These are phyloP conservation scores for Drosophila limbata DNA, from an alignment of 2,888 invertebrate species.

Conservation along the genomic window DNA sequence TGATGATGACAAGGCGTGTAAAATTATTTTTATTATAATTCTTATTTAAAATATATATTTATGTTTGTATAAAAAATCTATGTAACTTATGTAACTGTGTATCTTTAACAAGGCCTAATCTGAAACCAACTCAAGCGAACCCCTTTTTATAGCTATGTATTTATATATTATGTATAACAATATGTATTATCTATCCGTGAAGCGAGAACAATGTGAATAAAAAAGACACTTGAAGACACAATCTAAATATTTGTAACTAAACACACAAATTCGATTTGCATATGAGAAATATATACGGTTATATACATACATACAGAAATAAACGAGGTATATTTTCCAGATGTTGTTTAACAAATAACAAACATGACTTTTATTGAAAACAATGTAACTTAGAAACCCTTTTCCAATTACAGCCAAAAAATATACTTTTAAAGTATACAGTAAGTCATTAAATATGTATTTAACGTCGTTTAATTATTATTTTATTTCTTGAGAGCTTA, in stretches of 20 bases:
- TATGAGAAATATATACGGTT: conserved; percentile 36
- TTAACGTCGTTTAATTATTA: background rate
- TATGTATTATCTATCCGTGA: conserved; percentile 62
- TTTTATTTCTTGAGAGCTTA: too few species aligned
- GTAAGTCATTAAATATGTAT: background rate
- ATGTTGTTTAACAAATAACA: conserved; percentile 58
- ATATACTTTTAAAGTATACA: background rate
- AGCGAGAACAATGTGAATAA: conserved; percentile 62
- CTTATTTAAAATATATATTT: conserved; percentile 38
- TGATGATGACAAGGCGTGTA: conserved; percentile 4
- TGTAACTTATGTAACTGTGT: conserved; percentile 47
- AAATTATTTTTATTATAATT: conserved; percentile 7
- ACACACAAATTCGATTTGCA: conserved; percentile 59
- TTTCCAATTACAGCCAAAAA: background rate
- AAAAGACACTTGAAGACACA: conserved; percentile 57
- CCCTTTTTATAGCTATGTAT: conserved; percentile 38
- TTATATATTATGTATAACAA: conserved; percentile 10
- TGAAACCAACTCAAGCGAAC: conserved; percentile 67
- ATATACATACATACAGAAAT: conserved; percentile 39
- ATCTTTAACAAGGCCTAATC: conserved; percentile 49
- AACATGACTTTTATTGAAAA: conserved; percentile 20
- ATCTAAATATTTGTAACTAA: conserved; percentile 50
- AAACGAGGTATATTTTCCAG: conserved; percentile 70
- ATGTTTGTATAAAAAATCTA: conserved; percentile 56
- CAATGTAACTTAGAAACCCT: background rate